phyloP scores from a whole-genome alignment of 2,797 vertebrate genomes.

The Acipenser oxyrinchus region DNA sequence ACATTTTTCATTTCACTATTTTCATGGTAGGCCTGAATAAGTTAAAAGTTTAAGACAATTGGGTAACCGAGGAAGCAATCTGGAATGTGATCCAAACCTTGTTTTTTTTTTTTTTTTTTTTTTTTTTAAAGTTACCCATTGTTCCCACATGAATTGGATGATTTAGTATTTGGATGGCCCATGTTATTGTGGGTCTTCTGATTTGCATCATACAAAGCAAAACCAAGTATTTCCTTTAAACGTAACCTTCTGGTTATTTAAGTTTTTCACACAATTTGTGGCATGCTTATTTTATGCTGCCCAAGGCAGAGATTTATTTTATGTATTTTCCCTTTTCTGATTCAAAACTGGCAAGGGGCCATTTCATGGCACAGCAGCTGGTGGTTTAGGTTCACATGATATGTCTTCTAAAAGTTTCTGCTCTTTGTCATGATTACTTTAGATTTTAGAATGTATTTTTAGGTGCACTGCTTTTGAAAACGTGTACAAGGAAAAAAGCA shows the following conservation, averaged over 20 bases:
- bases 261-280: slow-evolving; percentile 19
- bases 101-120: too few relatives aligned
- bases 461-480: too few relatives aligned
- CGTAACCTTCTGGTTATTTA: slow-evolving; percentile 28
- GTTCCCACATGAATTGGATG: slow-evolving; percentile 30
- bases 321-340: slow-evolving; percentile 20
- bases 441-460: too few relatives aligned
- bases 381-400: too few relatives aligned
- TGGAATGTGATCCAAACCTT: too few relatives aligned
- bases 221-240: slow-evolving; percentile 28
- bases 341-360: slow-evolving; percentile 36
- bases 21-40: too few relatives aligned
- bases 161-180: slow-evolving; percentile 36
- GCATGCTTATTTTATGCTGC: slow-evolving; percentile 22
- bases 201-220: slow-evolving; percentile 30
- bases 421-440: too few relatives aligned
- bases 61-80: too few relatives aligned
- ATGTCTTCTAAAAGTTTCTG: too few relatives aligned
- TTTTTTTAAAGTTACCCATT: slow-evolving; percentile 16
- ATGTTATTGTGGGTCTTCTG: slow-evolving; percentile 29
- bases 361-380: slow-evolving; percentile 40
- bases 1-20: slow-evolving; percentile 17
- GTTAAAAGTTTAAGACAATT: too few relatives aligned
- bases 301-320: slow-evolving; percentile 26
- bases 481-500: too few relatives aligned